Percentiles rank a stretch among this genome's conserved stretches.
phyloP scores from a whole-genome alignment of 2,888 invertebrate species.

The Parnassius mnemosyne region DNA sequence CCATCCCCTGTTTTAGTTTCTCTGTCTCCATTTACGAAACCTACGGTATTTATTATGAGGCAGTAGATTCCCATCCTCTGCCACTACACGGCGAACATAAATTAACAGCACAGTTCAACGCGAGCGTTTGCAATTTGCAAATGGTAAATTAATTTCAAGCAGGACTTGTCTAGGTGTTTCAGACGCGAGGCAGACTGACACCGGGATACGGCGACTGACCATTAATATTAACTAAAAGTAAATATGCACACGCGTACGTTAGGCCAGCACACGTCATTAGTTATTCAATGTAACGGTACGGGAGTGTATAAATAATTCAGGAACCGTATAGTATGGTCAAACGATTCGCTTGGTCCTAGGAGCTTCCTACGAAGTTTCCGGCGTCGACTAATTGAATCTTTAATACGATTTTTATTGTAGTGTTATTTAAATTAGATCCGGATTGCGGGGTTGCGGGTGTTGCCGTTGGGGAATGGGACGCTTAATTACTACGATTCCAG shows the following conservation, averaged over 20 bases:
- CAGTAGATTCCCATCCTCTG: no score
- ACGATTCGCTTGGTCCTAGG: constrained; percentile 29
- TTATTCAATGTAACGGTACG: constrained; percentile 74
- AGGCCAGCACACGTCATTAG: constrained; percentile 57
- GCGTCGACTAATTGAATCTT: constrained; percentile 49
- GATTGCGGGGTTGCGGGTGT: constrained; percentile 25
- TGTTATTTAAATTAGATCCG: constrained; percentile 52
- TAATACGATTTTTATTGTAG: constrained; percentile 50
- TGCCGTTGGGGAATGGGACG: constrained; percentile 22
- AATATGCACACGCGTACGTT: constrained; percentile 42
- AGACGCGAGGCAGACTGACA: constrained; percentile 29
- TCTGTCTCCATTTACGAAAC: no score
- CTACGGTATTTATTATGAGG: no score
- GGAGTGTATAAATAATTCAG: constrained; percentile 61
- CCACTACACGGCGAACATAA: no score
- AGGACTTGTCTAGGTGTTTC: constrained; percentile 23
- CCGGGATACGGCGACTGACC: constrained; percentile 33
- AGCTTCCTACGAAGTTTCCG: constrained; percentile 47
- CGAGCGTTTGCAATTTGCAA: constrained; percentile 1
- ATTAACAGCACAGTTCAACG: no score
- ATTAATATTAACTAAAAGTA: constrained; percentile 53
- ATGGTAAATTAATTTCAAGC: constrained; percentile 14
- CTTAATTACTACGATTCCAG: constrained; percentile 15
- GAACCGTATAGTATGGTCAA: constrained; percentile 47
- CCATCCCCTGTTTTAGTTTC: no score